Percentiles rank a stretch among this genome's conserved stretches.
phyloP scores from a whole-genome alignment of 2,888 invertebrate genomes.

The Chelonus formosanus region DNA sequence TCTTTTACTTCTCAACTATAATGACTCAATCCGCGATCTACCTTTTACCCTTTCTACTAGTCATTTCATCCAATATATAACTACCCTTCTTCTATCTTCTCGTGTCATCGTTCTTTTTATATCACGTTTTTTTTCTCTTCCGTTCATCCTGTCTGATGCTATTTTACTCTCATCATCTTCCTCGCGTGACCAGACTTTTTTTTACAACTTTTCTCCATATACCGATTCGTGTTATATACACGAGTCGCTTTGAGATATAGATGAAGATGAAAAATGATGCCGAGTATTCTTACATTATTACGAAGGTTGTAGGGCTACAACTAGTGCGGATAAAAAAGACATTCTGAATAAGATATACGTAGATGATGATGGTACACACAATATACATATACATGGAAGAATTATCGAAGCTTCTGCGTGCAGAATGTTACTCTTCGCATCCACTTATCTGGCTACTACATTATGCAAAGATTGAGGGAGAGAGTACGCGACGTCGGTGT shows the following conservation, averaged over 20 bases:
- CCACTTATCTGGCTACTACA: slow-evolving; percentile 22
- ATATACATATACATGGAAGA: slow-evolving; percentile 1
- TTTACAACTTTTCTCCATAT: background rate
- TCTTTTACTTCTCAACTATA: slow-evolving; percentile 57
- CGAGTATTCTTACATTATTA: background rate
- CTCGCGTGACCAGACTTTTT: slow-evolving; percentile 12
- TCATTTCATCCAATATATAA: slow-evolving; percentile 42
- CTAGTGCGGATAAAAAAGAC: background rate
- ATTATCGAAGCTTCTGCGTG: background rate
- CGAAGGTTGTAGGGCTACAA: background rate
- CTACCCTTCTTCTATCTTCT: slow-evolving; percentile 38
- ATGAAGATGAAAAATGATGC: too few relatives aligned
- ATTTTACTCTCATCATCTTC: slow-evolving; percentile 4
- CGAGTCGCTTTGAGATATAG: too few relatives aligned
- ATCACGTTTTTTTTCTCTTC: slow-evolving; percentile 26
- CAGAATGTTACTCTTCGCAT: slow-evolving; percentile 8
- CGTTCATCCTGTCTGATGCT: slow-evolving; percentile 24
- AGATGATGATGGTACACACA: too few relatives aligned
- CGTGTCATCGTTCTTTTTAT: slow-evolving; percentile 38
- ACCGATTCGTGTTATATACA: too few relatives aligned
- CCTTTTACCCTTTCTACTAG: slow-evolving; percentile 49
- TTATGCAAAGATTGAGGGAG: slow-evolving; percentile 20
- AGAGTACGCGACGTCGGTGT: slow-evolving; percentile 30
- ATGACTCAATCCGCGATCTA: slow-evolving; percentile 65
- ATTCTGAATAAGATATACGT: too few relatives aligned